phyloP scores from a whole-genome alignment of 2,113 vertebrate genomes.

The Stegostoma tigrinum region DNA sequence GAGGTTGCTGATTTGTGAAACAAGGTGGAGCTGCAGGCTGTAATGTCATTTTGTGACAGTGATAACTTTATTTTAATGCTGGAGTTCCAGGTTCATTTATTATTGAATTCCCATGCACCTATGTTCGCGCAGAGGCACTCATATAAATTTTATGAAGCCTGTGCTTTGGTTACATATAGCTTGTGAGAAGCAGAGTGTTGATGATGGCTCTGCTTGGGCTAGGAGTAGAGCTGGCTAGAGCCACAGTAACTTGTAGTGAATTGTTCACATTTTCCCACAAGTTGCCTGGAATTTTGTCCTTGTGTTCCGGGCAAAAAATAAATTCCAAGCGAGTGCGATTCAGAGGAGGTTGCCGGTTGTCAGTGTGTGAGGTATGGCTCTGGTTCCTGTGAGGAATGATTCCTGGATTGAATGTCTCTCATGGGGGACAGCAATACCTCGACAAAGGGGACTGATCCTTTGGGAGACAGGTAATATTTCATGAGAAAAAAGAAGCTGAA shows the following conservation, averaged over 20 bases:
- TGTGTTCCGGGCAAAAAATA: not conserved
- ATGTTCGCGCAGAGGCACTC: not conserved
- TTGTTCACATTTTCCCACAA: not conserved
- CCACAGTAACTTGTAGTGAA: not conserved
- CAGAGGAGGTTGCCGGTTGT: not conserved
- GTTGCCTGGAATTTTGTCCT: not conserved
- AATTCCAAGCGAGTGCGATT: not conserved
- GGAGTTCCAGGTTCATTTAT: not conserved
- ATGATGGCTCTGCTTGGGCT: not conserved
- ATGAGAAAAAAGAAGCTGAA: not conserved
- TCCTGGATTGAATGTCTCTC: not conserved
- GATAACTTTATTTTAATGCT: not conserved
- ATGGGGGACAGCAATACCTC: not conserved
- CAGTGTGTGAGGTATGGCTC: not conserved
- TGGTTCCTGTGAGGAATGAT: not conserved
- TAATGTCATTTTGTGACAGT: not conserved
- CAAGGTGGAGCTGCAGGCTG: not conserved
- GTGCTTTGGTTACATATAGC: not conserved
- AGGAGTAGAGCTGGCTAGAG: not conserved
- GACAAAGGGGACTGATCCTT: not conserved
- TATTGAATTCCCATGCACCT: not conserved
- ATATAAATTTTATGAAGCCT: not conserved
- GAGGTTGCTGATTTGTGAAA: not conserved
- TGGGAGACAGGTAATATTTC: not conserved
- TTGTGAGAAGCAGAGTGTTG: not conserved